Evolutionary conservation across 92 coral and sea anemone genomes (phyloP).

Genomic region (Epizoanthus fatuus): DNA sequence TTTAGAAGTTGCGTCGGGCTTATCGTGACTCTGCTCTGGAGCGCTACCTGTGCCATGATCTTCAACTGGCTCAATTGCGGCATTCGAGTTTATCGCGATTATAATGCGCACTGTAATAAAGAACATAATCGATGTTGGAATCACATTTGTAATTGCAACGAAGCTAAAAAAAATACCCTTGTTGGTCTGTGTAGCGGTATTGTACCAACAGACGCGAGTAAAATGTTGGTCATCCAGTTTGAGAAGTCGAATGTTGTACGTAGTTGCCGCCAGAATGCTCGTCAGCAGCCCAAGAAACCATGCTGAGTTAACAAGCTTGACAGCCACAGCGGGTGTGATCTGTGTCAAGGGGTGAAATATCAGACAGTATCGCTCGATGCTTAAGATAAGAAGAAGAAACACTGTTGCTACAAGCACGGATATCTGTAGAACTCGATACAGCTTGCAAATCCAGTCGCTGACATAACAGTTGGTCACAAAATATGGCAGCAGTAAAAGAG

Average conservation of each 20-base stretch:
- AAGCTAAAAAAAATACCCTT: not conserved
- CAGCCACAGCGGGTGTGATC: not conserved
- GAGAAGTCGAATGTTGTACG: not conserved
- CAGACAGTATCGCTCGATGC: slow-evolving; percentile 1
- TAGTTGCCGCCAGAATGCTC: not conserved
- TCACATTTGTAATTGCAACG: not conserved
- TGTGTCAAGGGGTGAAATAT: not conserved
- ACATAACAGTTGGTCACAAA: not conserved
- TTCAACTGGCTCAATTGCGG: not conserved
- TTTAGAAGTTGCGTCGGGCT: not conserved
- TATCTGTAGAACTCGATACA: not conserved
- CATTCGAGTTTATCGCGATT: not conserved
- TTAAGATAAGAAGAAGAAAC: not conserved
- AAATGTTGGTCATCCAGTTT: not conserved
- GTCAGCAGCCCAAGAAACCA: not conserved
- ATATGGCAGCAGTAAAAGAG: slow-evolving; percentile 11
- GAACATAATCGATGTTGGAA: not conserved
- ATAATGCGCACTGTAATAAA: not conserved
- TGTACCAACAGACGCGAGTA: slow-evolving; percentile 2
- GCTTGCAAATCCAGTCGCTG: not conserved
- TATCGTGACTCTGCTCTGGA: not conserved
- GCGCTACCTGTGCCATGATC: not conserved
- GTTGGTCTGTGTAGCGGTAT: not conserved
- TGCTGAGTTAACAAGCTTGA: not conserved
- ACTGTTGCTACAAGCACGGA: not conserved